Base-by-base conservation (phyloP, 2,888 invertebrate species). In the Cacoxenus indagator region DNA sequence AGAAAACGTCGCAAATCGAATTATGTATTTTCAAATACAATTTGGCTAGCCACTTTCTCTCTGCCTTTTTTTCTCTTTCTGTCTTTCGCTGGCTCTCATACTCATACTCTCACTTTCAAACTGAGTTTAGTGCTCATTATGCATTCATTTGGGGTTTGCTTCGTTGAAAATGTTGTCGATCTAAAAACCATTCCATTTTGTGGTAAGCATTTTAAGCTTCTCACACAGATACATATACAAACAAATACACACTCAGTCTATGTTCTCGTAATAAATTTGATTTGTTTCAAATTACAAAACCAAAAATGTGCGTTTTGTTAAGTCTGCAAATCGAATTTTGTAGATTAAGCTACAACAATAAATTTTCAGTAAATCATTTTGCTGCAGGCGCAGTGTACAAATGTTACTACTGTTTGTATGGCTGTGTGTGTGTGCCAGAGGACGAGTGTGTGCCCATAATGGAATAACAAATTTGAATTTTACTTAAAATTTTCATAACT, bases 201-300 rank as follows among this genome's bases (percentile, higher is more conserved):
- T 17, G 37, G 37, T 37, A 37, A 37, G 37, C n/a, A n/a, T n/a
- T n/a, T n/a, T n/a, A n/a, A 43, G 9, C n/a, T 5, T 37, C 37
- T 37, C 5, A 37, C 37, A 37, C 5, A 37, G 37, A 9, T n/a
- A 43, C 11, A 43, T n/a, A 43, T 3, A 43, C 11, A 43, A 3
- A n/a, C n/a, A n/a, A n/a, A n/a, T n/a, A n/a, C n/a, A n/a, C n/a
- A n/a, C n/a, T 29, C 68, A 80, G 83, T 84, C 76, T 74, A 79
- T 71, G 75, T 81, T 78, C 76, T 11, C 5, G n/a, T 72, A 82
- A 81, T 83, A 81, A 81, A 81, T 84, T 81, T 83, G 80, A 81
- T 81, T 81, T 81, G 84, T 81, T 80, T 81, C 83, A 81, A 81
- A 83, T 80, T 83, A 80, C 84, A 82, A 82, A 72, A 73, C 78